Evolutionary conservation across 2,888 invertebrate genomes (phyloP).

Genomic region (Pseudanteris insignis): DNA sequence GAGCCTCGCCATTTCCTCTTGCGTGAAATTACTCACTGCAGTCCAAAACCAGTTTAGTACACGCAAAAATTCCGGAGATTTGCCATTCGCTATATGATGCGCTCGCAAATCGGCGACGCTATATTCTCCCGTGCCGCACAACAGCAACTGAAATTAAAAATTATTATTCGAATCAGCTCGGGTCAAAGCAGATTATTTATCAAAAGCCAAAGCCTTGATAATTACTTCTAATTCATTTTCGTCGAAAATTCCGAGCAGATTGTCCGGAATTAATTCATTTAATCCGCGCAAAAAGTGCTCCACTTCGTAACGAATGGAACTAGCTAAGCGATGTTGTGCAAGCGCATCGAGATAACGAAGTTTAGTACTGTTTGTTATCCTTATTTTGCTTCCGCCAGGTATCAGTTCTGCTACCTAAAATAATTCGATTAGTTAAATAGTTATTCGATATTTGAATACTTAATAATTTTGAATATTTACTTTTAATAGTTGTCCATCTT

Average conservation of each 20-base stretch:
- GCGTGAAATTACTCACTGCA: slow-evolving; percentile 86
- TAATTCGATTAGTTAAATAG: no score
- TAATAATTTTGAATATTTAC: no score
- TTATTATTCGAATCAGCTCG: no score
- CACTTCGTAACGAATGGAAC: slow-evolving; percentile 82
- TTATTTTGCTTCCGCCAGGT: slow-evolving; percentile 80
- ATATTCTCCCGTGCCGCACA: slow-evolving; percentile 94
- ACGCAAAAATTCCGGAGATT: slow-evolving; percentile 82
- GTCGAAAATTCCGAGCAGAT: slow-evolving; percentile 92
- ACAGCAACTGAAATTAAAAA: slow-evolving; percentile 77
- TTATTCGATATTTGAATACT: no score
- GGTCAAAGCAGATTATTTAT: no score
- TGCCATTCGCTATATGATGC: slow-evolving; percentile 86
- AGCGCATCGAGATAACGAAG: slow-evolving; percentile 86
- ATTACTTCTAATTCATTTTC: slow-evolving; percentile 94
- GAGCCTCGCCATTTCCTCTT: slow-evolving; percentile 91
- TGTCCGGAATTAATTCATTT: slow-evolving; percentile 90
- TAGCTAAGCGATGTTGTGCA: slow-evolving; percentile 88
- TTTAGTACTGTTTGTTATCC: slow-evolving; percentile 80
- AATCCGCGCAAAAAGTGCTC: slow-evolving; percentile 90
- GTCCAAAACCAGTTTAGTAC: slow-evolving; percentile 93
- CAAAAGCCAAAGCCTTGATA: no score
- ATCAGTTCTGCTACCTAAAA: slow-evolving; percentile 77
- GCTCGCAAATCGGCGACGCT: slow-evolving; percentile 89
- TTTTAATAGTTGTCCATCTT: slow-evolving; percentile 77